Percentiles rank a stretch among this genome's conserved stretches.
phyloP scores from a whole-genome alignment of 2,113 vertebrate species.

The Lipophrys pholis region DNA sequence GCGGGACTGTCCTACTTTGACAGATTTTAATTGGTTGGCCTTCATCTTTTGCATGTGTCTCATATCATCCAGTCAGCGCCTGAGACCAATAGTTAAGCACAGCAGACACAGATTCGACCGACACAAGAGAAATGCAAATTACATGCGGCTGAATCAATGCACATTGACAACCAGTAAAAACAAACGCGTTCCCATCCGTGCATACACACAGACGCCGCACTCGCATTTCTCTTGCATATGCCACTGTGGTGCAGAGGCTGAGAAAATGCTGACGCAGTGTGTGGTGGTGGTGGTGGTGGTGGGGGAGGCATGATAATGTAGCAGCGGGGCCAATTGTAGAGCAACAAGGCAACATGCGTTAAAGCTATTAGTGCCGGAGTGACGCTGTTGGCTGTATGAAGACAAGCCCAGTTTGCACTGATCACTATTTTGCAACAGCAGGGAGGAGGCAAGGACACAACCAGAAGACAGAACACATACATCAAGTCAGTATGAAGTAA shows the following conservation, averaged over 20 bases:
- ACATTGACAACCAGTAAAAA: slow-evolving; percentile 31
- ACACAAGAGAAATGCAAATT: slow-evolving; percentile 49
- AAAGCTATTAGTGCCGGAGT: slow-evolving; percentile 53
- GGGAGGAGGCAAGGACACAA: not conserved
- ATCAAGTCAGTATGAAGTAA: no score
- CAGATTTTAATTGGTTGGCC: slow-evolving; percentile 28
- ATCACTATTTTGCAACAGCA: slow-evolving; percentile 28
- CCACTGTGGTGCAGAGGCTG: slow-evolving; percentile 39
- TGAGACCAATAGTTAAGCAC: slow-evolving; percentile 6
- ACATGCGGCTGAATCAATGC: slow-evolving; percentile 36
- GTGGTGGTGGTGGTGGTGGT: not conserved
- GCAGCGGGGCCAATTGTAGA: slow-evolving; percentile 34
- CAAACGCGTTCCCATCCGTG: slow-evolving; percentile 7
- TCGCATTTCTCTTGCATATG: slow-evolving; percentile 22
- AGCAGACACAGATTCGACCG: slow-evolving; percentile 1
- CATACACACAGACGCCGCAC: slow-evolving; percentile 7
- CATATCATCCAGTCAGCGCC: not conserved
- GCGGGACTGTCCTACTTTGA: slow-evolving; percentile 34
- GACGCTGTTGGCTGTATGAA: slow-evolving; percentile 53
- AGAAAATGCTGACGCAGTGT: slow-evolving; percentile 70
- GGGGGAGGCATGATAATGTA: slow-evolving; percentile 23
- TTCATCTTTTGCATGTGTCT: slow-evolving; percentile 25
- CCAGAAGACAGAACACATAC: not conserved
- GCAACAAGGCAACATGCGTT: slow-evolving; percentile 60
- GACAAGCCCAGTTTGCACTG: slow-evolving; percentile 34